Evolutionary conservation across 2,888 invertebrate species (phyloP), one percentile per base, ranked within the genome.

Genomic region (Neuroscelio doddi): DNA sequence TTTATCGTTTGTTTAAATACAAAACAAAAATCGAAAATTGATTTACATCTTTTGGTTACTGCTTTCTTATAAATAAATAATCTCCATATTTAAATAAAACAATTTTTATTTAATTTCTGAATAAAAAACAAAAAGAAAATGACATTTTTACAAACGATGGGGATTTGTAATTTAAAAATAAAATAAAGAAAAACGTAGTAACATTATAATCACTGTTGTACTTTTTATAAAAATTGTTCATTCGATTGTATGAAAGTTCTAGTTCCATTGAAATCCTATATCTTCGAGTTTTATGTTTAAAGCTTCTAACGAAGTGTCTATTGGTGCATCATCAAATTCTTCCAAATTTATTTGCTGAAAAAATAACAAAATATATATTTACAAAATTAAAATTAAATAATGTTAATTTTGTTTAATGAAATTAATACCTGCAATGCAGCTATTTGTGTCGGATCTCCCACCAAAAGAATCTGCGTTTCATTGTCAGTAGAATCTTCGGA

Each of bases 271-370:
- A 52, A 82, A 76, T 64, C 76, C 81, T 69, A 82, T 80, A 39
- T 79, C 81, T 44, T 79, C 82, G 45, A 80, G 79, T 65, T 80
- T 82, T 27, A 80, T 77, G 42, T 82, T 82, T 46, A 82, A 65
- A 52, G 75, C 80, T 67, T 80, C 81, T 49, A 82, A 75, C 1
- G 80, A 72, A 5, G 79, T 74, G 53, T 82, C 81, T 15, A 82
- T 80, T 15, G 62, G 64, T 46, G 75, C 71, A 39, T 80, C 75
- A 29, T 79, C 78, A 38, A 80, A 77, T 58, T 61, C 75, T n/a
- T 78, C 80, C 34, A 82, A 47, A 41, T 74, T 75, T 29, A 80
- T 76, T 59, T 80, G 77, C 80, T 82, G 53, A 32, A 61, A 12
- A 3, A 44, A 24, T 9, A 44, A 42, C 8, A 9, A 7, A 42